Evolutionary conservation across 1,140 invertebrate genomes (phyloP), one percentile per base, ranked within the genome.

Genomic region (Frieseomelitta varia): DNA sequence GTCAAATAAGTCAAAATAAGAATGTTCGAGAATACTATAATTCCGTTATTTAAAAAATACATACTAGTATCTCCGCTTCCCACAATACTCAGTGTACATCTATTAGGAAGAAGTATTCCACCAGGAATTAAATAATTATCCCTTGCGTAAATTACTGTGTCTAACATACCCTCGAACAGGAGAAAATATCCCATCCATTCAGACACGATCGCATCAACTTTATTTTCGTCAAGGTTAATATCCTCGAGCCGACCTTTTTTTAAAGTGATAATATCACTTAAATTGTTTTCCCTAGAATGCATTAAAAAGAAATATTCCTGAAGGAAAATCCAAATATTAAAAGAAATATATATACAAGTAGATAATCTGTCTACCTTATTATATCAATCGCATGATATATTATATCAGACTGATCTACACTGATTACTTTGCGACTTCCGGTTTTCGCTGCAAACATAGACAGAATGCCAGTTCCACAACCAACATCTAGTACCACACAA

Each of bases 141-240:
- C 92, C 99, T 96, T 1, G 99, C 99, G 93, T 96, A 96, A 69
- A 99, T 96, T 1, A 98, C 96, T 24, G 97, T 98, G 93, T 99
- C 98, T 61, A 99, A 94, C 99, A 99, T 99, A 56, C 98, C 98
- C 95, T 99, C 99, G 93, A 99, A 99, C 55, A 99, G 95, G 19
- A 99, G 95, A 94, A 99, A 99, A 94, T 99, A 99, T 6, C 99
- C 99, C 99, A 99, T 99, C 99, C 99, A 99, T 95, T 99, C 99
- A 10, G 98, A 99, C 51, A 99, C 97, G 87, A 99, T 99, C 1
- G 98, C 97, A 95, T 99, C 99, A 19, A 99, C 98, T 95, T 99
- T 98, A 56, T 97, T 96, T 56, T 96, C 95, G 58, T 97, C 96
- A 53, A 99, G 95, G 80, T 97, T 95, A n/a, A 96, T 96, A 90